Conservation (phyloP, 53 echinoderm and acorn worm species). For the Mesocentrotus franciscanus region DNA sequence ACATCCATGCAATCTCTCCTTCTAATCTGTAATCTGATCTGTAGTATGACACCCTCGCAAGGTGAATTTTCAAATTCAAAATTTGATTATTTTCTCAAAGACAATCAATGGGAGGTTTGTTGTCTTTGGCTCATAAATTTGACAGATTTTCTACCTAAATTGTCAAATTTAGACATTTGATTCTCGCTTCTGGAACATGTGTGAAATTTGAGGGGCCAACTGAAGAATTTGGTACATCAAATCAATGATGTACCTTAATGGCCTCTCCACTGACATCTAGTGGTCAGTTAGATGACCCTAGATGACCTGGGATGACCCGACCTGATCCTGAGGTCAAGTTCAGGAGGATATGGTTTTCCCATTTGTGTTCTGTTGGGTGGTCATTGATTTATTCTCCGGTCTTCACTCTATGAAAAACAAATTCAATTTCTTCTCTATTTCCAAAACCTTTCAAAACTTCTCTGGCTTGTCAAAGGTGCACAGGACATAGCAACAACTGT, state of each 20-base stretch:
- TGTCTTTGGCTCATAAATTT: not conserved
- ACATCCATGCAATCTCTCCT: too few species aligned
- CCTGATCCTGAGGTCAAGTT: conserved; percentile 26
- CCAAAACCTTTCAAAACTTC: not conserved
- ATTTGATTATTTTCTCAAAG: not conserved
- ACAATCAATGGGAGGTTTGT: not conserved
- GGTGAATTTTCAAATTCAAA: not conserved
- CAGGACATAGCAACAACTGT: too few species aligned
- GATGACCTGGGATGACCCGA: conserved; percentile 19
- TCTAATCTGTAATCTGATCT: not conserved
- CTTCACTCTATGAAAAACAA: not conserved
- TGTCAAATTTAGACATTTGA: conserved; percentile 1
- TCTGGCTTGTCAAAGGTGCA: not conserved
- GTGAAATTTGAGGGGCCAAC: not conserved
- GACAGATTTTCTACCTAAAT: not conserved
- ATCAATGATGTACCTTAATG: not conserved
- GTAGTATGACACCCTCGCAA: not conserved
- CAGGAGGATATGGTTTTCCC: not conserved
- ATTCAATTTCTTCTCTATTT: not conserved
- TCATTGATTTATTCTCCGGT: not conserved
- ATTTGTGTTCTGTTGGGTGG: conserved; percentile 33
- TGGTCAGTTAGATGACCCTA: conserved; percentile 20
- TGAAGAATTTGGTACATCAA: not conserved
- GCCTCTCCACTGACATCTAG: not conserved
- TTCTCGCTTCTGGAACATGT: not conserved